phyloP scores from a whole-genome alignment of 2,888 invertebrate species.

The Mystacides longicornis region DNA sequence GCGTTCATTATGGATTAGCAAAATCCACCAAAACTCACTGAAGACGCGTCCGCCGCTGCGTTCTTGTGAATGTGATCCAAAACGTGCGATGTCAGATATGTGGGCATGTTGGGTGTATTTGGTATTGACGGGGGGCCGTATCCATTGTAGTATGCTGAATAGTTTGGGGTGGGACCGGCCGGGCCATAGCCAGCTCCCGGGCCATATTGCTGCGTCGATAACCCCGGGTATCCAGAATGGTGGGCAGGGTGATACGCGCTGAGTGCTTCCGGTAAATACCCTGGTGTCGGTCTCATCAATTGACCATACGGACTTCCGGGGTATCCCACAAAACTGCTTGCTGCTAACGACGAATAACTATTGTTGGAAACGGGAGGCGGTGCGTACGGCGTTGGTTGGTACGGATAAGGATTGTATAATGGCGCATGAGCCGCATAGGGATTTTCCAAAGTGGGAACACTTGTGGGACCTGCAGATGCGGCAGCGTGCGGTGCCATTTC shows the following conservation, averaged over 20 bases:
- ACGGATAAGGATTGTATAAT: constrained; percentile 40
- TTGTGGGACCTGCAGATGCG: constrained; percentile 31
- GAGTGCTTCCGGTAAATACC: constrained; percentile 37
- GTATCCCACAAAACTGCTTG: constrained; percentile 41
- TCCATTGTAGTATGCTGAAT: constrained; percentile 44
- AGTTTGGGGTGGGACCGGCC: constrained; percentile 35
- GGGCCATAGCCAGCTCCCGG: constrained; percentile 29
- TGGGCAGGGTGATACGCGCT: constrained; percentile 38
- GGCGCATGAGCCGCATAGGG: constrained; percentile 29
- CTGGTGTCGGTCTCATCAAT: constrained; percentile 46
- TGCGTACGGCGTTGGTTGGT: constrained; percentile 36
- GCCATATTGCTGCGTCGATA: constrained; percentile 32
- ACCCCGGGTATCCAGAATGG: constrained; percentile 28
- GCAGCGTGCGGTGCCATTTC: constrained; percentile 16
- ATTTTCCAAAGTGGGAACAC: constrained; percentile 31
- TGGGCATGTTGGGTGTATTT: constrained; percentile 36
- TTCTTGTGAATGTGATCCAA: constrained; percentile 32
- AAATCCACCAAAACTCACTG: constrained; percentile 47
- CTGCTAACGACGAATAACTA: constrained; percentile 22
- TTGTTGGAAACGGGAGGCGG: constrained; percentile 30
- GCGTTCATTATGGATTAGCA: constrained; percentile 34
- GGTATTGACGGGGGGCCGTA: constrained; percentile 45
- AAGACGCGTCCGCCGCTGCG: constrained; percentile 37
- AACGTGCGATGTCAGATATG: constrained; percentile 21
- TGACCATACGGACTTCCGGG: constrained; percentile 41